Evolutionary conservation across 92 coral and sea anemone species (phyloP).

Genomic region (Hydrozoanthus gracilis): DNA sequence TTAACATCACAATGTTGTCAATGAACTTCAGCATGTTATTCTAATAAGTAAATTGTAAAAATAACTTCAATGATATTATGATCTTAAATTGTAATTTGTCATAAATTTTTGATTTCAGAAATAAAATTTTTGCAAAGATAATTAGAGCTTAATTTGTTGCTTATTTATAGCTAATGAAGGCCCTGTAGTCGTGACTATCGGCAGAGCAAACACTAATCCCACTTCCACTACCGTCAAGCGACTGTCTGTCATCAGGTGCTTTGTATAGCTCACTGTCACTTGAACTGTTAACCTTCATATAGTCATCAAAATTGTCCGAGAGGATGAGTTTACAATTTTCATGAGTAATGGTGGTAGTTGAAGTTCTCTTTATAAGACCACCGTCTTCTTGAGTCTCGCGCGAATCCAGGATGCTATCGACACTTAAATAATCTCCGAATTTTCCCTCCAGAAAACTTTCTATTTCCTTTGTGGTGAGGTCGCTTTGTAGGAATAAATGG

Average conservation of each 20-base stretch:
- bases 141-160: background rate
- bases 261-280: slow-evolving; percentile 24
- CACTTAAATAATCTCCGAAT: slow-evolving; percentile 73
- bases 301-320: background rate
- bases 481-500: slow-evolving; percentile 94
- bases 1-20: too few species aligned
- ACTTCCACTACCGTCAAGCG: slow-evolving; percentile 43
- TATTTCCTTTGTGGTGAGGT: slow-evolving; percentile 80
- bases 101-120: background rate
- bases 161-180: slow-evolving; percentile 23
- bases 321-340: slow-evolving; percentile 15
- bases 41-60: too few species aligned
- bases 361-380: slow-evolving; percentile 33
- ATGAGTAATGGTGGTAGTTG: background rate
- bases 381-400: slow-evolving; percentile 51
- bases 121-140: background rate
- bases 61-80: too few species aligned
- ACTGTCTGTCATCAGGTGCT: background rate
- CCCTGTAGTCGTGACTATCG: slow-evolving; percentile 43
- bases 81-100: background rate
- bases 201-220: slow-evolving; percentile 21
- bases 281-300: slow-evolving; percentile 9
- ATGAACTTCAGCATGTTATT: too few species aligned
- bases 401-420: slow-evolving; percentile 69
- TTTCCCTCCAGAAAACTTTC: slow-evolving; percentile 84